Base-by-base conservation (phyloP, 2,113 vertebrate genomes). In the Alosa alosa region DNA sequence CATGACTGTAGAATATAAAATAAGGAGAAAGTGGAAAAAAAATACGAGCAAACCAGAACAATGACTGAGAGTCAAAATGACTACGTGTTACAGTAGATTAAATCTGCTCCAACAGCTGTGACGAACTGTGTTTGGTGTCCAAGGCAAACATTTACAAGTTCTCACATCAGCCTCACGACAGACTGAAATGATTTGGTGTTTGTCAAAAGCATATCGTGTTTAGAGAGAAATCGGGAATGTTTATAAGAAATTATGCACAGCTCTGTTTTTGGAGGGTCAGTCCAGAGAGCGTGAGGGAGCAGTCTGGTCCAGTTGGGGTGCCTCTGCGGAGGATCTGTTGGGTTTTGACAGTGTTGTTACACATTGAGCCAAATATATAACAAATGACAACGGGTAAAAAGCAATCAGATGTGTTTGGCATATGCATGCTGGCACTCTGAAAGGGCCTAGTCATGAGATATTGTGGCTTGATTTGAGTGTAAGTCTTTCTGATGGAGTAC, bases 111-210 rank as follows among this genome's bases (percentile, higher is more conserved):
- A 85, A 81, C 83, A 82, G 49, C 86, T 81, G 64, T 68, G 72
- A 81, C 68, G 39, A 50, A 83, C 64, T 82, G 39, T 84, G 85
- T 81, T 86, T 64, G 55, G 49, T 57, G 36, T 88, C 87, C 87
- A 88, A 86, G 78, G 55, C 83, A 86, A 88, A 88, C 87, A 88
- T 46, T 88, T 84, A 83, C 84, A 86, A 84, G 87, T 88, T 86
- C 82, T 85, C 85, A 84, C 55, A 88, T 88, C 68, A 86, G 52
- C 78, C 81, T 20, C 57, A 44, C 75, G 85, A 88, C 87, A 88
- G 85, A 86, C 87, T 86, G 39, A 86, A 84, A 81, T 84, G 85
- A 84, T 84, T 82, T 83, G 81, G 82, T 68, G 64, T 68, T 68
- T 68, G 64, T 68, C 64, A 68, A 68, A 68, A 25, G 64, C 64